Percentiles rank a stretch among this genome's conserved stretches.
phyloP scores from a whole-genome alignment of 2,888 invertebrate genomes.

The Calameuta filiformis region DNA sequence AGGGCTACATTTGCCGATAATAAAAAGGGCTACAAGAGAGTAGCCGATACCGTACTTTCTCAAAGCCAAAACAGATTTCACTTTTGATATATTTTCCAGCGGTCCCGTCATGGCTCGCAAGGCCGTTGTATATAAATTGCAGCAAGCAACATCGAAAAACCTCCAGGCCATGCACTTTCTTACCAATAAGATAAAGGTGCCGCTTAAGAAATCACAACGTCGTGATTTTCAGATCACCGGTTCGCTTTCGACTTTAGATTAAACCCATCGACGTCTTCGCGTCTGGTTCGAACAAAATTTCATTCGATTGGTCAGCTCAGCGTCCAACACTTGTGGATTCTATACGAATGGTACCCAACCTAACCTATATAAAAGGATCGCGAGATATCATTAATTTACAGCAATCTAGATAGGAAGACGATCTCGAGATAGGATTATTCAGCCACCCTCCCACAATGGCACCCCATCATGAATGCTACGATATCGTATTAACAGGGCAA shows the following conservation, averaged over 20 bases:
- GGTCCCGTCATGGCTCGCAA: constrained; percentile 27
- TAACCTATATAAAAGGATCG: background rate
- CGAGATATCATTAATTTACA: background rate
- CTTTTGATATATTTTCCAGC: constrained; percentile 47
- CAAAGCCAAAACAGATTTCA: constrained; percentile 37
- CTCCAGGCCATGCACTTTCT: background rate
- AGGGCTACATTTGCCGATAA: background rate
- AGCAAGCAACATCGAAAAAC: background rate
- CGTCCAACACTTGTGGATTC: background rate
- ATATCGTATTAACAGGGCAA: constrained; percentile 45
- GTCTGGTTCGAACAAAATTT: background rate
- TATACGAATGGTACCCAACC: background rate
- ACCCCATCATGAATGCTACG: constrained; percentile 9
- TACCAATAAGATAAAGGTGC: background rate
- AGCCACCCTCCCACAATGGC: constrained; percentile 31
- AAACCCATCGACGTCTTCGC: background rate
- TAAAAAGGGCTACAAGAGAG: constrained; percentile 1
- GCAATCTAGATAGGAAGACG: constrained; percentile 20
- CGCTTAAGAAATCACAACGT: background rate
- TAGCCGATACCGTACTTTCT: constrained; percentile 15
- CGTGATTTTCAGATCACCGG: background rate
- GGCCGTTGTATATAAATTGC: constrained; percentile 35
- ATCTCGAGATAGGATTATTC: constrained; percentile 27
- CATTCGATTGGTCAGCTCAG: background rate
- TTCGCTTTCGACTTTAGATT: background rate